Base-by-base conservation (phyloP, 1,140 invertebrate species). In the Bombus vancouverensis region DNA sequence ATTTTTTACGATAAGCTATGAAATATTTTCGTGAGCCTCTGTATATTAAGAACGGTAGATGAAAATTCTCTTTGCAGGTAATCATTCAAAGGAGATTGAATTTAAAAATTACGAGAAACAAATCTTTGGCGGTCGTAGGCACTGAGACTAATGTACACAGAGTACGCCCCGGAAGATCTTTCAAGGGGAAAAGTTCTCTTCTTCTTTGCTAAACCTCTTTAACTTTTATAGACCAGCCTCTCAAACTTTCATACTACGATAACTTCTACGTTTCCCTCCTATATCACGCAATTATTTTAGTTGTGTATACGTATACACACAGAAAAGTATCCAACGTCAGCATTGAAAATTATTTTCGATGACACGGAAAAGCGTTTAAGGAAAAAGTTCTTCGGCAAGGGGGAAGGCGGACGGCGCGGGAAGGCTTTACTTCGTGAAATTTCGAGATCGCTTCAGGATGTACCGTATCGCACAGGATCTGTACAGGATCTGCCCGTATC, bases 181-280 rank as follows among this genome's bases (percentile, higher is more conserved):
- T 59, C 47, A 59, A 79, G 76, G 78, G 66, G 82, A 77, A 79
- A 84, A 84, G 82, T 84, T 86, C 28, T 65, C 28, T 65, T 72
- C 73, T 76, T 82, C 72, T 86, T 86, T 86, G 59, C 73, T 86
- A 76, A 86, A 83, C 73, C 80, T 83, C 85, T 72, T 86, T 83
- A 86, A 86, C 81, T 86, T 86, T 83, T 86, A 86, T 86, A 71
- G 66, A 84, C 75, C 75, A 13, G 75, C 39, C 78, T 66, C 82
- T 84, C 75, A 79, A 84, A 84, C 82, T 84, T 84, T 84, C 75
- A 79, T 79, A 62, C 75, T 71, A 53, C 66, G 82, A 84, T 84
- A 84, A 84, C 82, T 84, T 84, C 82, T 39, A 62, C 76, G 53
- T 78, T 79, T 70, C 12, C 6, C 37, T 71, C 39, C 53, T 84